Base-by-base conservation (phyloP, 2,888 invertebrate species). In the Octonoba sinensis region DNA sequence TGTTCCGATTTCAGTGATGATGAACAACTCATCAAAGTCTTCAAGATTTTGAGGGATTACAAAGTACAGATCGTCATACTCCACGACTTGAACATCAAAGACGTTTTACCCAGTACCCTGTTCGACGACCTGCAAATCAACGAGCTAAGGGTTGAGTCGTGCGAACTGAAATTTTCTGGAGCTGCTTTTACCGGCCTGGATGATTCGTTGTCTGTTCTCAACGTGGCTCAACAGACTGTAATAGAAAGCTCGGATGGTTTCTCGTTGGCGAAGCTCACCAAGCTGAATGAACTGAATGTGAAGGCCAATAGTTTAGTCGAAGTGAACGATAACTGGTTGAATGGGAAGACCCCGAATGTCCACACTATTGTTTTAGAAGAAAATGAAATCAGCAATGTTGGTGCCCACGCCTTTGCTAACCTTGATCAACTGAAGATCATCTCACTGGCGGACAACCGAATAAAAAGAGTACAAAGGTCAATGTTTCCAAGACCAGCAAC, bases 361-460 rank as follows among this genome's bases (percentile, higher is more conserved):
- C n/a, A 71, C 44, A 36, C 59, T 1, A 20, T 82, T 16, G 64
- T 54, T 16, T 56, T 82, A 27, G 66, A 82, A 24, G 82, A 75
- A 22, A 82, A 82, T 66, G 82, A 82, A 11, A 82, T 82, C 18
- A 76, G 76, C 71, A 66, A 66, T n/a, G 46, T 82, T 8, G 82
- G 76, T 36, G 70, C 75, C n/a, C 70, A n/a, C 13, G 82, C 82
- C n/a, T 82, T 82, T 67, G 60, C 60, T 47, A 51, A 70, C 16
- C 56, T 82, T 12, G 24, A 16, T n/a, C 75, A 82, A 22, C 13
- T 82, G 12, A 49, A 71, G 18, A 65, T 66, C 54, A 71, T 82
- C n/a, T 72, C 71, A 71, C 20, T 82, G 27, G 82, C 76, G 2
- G 76, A 82, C 20, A 82, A 82, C 18, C 49, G 76, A 24, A 66